These are phyloP conservation scores for Trissolcus brochymenae DNA, from an alignment of 2,888 invertebrate species.

Conservation along the genomic window DNA sequence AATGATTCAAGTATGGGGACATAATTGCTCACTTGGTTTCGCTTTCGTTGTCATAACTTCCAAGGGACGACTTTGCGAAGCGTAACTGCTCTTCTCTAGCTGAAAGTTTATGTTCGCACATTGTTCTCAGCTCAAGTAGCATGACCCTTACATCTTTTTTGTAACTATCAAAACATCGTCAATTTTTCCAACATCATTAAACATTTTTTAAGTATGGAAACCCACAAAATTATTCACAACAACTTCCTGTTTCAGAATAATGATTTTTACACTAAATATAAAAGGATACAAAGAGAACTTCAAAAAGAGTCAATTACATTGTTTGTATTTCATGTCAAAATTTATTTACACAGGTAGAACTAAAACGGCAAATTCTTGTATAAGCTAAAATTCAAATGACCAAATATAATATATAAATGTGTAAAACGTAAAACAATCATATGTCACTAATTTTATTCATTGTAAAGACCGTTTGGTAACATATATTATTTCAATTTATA, in stretches of 20 bases:
- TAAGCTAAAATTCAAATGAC: neutral
- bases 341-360: too few relatives aligned
- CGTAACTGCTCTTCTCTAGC: conserved; percentile 64
- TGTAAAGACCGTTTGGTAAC: too few relatives aligned
- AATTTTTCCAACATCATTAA: conserved; percentile 52
- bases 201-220: conserved; percentile 23
- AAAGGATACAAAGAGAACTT: too few relatives aligned
- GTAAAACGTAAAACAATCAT: too few relatives aligned
- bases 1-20: conserved; percentile 58
- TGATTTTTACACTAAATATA: too few relatives aligned
- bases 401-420: too few relatives aligned
- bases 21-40: conserved; percentile 74
- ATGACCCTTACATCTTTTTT: conserved; percentile 21
- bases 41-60: conserved; percentile 74
- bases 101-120: conserved; percentile 44
- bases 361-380: neutral
- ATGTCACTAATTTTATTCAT: too few relatives aligned
- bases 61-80: conserved; percentile 67
- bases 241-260: conserved; percentile 38
- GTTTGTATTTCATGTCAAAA: too few relatives aligned
- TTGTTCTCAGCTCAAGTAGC: conserved; percentile 53
- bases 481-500: too few relatives aligned
- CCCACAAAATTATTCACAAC: conserved; percentile 30
- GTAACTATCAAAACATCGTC: too few relatives aligned
- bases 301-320: too few relatives aligned